Evolutionary conservation across 2,113 vertebrate species (phyloP).

Genomic region (Cricetomys ansorgei): DNA sequence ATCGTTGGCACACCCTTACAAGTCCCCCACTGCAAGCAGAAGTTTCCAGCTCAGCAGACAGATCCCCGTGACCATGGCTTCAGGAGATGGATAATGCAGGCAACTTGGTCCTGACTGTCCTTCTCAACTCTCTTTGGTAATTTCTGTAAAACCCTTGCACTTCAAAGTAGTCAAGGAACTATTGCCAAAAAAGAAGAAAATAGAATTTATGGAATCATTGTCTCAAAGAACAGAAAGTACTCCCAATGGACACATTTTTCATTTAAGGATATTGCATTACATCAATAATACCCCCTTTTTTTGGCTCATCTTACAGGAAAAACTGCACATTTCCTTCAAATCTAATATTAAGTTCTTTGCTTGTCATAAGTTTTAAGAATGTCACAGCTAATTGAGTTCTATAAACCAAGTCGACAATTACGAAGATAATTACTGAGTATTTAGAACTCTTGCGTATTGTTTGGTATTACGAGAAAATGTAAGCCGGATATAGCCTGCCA

Average conservation of each 20-base stretch:
- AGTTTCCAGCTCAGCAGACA: background rate
- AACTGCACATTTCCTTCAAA: conserved; percentile 22
- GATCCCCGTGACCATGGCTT: background rate
- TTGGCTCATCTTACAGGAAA: conserved; percentile 26
- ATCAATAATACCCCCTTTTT: background rate
- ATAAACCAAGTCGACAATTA: conserved; percentile 34
- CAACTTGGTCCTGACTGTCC: background rate
- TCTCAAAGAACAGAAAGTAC: conserved; percentile 56
- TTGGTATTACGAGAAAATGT: background rate
- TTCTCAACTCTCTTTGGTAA: background rate
- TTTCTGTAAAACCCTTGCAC: conserved; percentile 34
- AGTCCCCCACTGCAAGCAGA: background rate
- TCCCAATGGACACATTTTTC: conserved; percentile 39
- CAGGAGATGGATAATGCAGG: background rate
- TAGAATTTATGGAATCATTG: conserved; percentile 16
- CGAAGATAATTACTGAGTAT: background rate
- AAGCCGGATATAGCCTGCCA: background rate
- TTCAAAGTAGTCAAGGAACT: conserved; percentile 31
- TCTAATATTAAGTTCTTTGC: conserved; percentile 44
- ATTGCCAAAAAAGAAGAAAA: conserved; percentile 49
- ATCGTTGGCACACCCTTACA: background rate
- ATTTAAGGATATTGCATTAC: conserved; percentile 24
- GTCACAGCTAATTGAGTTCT: background rate
- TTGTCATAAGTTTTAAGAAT: background rate
- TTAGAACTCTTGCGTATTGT: conserved; percentile 3